phyloP scores from a whole-genome alignment of 2,113 vertebrate genomes.

The Perca fluviatilis region DNA sequence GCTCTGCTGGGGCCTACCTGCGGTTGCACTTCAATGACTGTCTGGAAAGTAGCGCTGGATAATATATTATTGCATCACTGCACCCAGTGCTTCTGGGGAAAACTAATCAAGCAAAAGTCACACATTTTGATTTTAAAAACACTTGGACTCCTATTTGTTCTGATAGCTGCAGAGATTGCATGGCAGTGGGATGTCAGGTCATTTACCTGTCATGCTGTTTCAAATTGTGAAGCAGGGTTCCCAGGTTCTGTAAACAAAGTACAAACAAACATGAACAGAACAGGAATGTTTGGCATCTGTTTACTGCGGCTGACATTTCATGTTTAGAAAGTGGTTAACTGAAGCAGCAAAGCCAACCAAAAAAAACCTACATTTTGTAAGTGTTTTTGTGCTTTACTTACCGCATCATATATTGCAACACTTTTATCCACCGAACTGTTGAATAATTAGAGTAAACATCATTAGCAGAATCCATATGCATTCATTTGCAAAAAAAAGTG shows the following conservation, averaged over 20 bases:
- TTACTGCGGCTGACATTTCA: background rate
- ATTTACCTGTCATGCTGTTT: conserved; percentile 89
- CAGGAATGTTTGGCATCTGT: conserved; percentile 40
- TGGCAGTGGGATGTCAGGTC: conserved; percentile 23
- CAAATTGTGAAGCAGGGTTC: conserved; percentile 86
- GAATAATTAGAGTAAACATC: conserved; percentile 53
- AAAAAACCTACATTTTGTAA: background rate
- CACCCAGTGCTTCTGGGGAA: conserved; percentile 51
- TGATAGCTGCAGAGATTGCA: conserved; percentile 54
- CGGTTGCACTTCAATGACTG: conserved; percentile 66
- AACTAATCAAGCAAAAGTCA: conserved; percentile 69
- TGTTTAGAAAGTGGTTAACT: conserved; percentile 20
- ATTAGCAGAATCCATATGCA: conserved; percentile 4
- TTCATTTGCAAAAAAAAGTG: conserved; percentile 1
- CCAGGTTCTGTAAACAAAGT: conserved; percentile 83
- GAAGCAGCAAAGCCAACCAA: background rate
- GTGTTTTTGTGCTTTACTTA: conserved; percentile 80
- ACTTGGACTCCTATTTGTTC: conserved; percentile 23
- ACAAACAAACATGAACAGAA: conserved; percentile 17
- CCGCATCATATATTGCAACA: conserved; percentile 86
- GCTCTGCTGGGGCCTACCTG: conserved; percentile 63
- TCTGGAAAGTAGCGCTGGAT: conserved; percentile 42
- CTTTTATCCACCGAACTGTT: conserved; percentile 92
- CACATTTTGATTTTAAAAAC: conserved; percentile 66
- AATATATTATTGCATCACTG: conserved; percentile 60